phyloP scores from a whole-genome alignment of 2,797 vertebrate genomes.

The Hydrophis major region DNA sequence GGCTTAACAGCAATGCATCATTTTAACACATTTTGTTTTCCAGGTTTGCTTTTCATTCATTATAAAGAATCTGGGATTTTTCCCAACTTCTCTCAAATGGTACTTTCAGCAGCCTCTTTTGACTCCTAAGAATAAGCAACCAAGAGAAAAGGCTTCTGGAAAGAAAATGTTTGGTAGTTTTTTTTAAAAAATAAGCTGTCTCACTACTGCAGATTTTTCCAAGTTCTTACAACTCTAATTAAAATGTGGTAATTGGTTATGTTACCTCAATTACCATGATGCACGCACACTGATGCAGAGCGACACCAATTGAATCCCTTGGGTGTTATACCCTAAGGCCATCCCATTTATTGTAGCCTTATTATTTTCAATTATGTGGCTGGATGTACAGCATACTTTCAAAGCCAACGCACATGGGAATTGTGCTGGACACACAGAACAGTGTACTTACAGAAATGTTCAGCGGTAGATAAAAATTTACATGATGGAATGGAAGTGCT shows the following conservation, averaged over 20 bases:
- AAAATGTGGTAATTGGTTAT: constrained; percentile 83
- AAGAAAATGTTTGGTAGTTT: constrained; percentile 28
- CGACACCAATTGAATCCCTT: constrained; percentile 78
- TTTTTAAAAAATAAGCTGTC: constrained; percentile 63
- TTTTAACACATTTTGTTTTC: constrained; percentile 43
- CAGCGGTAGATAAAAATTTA: constrained; percentile 25
- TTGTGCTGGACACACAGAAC: constrained; percentile 61
- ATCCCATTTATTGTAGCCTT: constrained; percentile 76
- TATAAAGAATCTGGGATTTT: constrained; percentile 41
- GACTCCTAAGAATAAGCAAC: constrained; percentile 49
- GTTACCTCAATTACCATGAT: constrained; percentile 82
- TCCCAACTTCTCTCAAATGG: constrained; percentile 28
- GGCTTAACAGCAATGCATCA: constrained; percentile 20
- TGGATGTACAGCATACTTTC: constrained; percentile 71
- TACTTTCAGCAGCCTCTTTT: constrained; percentile 52
- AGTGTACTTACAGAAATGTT: constrained; percentile 49
- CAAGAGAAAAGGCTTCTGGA: constrained; percentile 38
- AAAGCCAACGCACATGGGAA: constrained; percentile 60
- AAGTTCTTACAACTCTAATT: constrained; percentile 81
- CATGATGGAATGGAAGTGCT: constrained; percentile 32
- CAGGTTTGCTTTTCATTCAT: constrained; percentile 37
- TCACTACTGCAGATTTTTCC: constrained; percentile 71
- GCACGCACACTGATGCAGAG: constrained; percentile 79
- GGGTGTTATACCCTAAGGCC: constrained; percentile 78
- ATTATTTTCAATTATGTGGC: constrained; percentile 79